Evolutionary conservation across 2,797 vertebrate genomes (phyloP).

Genomic region (Meriones psammophilus): DNA sequence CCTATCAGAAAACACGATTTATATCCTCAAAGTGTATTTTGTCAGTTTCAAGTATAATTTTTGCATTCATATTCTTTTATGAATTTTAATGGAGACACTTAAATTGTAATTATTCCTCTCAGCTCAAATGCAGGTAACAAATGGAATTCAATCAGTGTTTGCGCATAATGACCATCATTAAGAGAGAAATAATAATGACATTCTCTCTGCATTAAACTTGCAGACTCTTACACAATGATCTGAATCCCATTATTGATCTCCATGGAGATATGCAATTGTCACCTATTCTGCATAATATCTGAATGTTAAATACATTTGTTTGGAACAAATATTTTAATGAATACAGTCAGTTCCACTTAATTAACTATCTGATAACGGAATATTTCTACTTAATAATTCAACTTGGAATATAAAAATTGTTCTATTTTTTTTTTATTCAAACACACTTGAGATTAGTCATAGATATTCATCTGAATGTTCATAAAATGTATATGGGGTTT

Average conservation of each 20-base stretch:
- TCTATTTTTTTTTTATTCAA: slow-evolving; percentile 86
- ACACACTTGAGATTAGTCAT: slow-evolving; percentile 87
- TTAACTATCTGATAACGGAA: slow-evolving; percentile 94
- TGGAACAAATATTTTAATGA: slow-evolving; percentile 95
- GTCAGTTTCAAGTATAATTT: slow-evolving; percentile 98
- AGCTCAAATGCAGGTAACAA: slow-evolving; percentile 99
- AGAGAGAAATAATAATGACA: slow-evolving; percentile 99
- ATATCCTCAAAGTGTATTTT: slow-evolving; percentile 98
- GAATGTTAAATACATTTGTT: slow-evolving; percentile 99
- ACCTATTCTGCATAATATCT: slow-evolving; percentile 98
- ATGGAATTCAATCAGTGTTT: slow-evolving; percentile 99
- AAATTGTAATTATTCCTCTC: slow-evolving; percentile 99
- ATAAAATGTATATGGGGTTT: slow-evolving; percentile 84
- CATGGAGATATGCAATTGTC: slow-evolving; percentile 99
- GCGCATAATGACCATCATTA: slow-evolving; percentile 99
- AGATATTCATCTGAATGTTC: slow-evolving; percentile 87
- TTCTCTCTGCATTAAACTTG: slow-evolving; percentile 99
- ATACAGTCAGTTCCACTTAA: slow-evolving; percentile 94
- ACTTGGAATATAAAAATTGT: slow-evolving; percentile 91
- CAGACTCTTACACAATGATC: slow-evolving; percentile 99
- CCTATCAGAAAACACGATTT: slow-evolving; percentile 95
- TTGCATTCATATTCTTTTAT: slow-evolving; percentile 99
- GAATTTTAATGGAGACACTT: slow-evolving; percentile 99
- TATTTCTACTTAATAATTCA: slow-evolving; percentile 94
- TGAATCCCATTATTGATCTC: slow-evolving; percentile 99